phyloP scores from a whole-genome alignment of 2,888 invertebrate genomes.

The Sminthurides aquaticus region DNA sequence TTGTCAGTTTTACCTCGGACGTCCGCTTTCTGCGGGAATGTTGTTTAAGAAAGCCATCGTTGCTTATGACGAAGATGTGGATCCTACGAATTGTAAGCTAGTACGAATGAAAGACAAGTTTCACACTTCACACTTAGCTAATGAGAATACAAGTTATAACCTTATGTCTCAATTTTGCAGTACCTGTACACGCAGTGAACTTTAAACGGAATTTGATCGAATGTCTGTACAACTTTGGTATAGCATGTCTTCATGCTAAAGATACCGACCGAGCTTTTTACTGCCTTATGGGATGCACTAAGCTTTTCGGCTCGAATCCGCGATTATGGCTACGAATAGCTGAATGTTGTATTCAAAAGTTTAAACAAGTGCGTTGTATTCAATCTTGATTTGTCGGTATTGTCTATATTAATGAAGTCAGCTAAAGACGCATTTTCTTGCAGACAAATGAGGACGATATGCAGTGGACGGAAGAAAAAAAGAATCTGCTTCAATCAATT shows the following conservation, averaged over 20 bases:
- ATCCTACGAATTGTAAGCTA: conserved; percentile 12
- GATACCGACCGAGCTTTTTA: conserved; percentile 81
- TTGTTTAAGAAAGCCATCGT: conserved; percentile 71
- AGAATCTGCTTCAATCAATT: conserved; percentile 22
- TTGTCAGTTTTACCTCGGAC: conserved; percentile 70
- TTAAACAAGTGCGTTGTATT: conserved; percentile 5
- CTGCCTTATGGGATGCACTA: conserved; percentile 56
- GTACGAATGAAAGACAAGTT: too few species aligned
- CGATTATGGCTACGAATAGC: conserved; percentile 86
- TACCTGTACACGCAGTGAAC: conserved; percentile 9
- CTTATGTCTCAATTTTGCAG: not conserved
- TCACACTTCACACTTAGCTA: too few species aligned
- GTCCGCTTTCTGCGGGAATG: conserved; percentile 69
- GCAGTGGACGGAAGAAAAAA: conserved; percentile 27
- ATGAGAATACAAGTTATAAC: too few species aligned
- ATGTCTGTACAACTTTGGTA: conserved; percentile 72
- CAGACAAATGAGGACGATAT: conserved; percentile 23
- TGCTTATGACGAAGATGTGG: conserved; percentile 54
- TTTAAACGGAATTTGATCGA: conserved; percentile 52
- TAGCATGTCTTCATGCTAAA: conserved; percentile 72
- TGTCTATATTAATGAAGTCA: not conserved
- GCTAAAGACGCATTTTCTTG: not conserved
- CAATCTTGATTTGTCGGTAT: not conserved
- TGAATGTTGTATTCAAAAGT: conserved; percentile 57
- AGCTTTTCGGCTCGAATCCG: conserved; percentile 81